Evolutionary conservation across 2,888 invertebrate species (phyloP).

Genomic region (Drosophila tripunctata): DNA sequence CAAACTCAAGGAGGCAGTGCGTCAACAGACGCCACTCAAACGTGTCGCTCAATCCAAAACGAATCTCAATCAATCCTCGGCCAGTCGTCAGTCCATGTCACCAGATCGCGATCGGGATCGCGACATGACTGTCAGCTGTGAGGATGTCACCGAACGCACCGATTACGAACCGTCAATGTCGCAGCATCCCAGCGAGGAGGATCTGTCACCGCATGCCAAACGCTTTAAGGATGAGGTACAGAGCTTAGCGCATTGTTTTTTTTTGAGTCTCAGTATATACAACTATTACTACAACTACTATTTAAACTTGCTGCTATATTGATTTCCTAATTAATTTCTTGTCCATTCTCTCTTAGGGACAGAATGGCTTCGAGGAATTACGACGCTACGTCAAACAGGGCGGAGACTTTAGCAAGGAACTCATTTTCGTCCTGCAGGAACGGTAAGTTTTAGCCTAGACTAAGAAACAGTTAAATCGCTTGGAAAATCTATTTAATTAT

Average conservation of each 20-base stretch:
- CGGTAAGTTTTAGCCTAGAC: conserved; percentile 90
- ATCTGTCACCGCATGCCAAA: conserved; percentile 76
- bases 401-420: conserved; percentile 96
- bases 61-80: conserved; percentile 67
- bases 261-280: conserved; percentile 1
- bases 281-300: not conserved
- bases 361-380: conserved; percentile 96
- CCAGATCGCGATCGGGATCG: conserved; percentile 43
- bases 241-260: conserved; percentile 40
- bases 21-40: conserved; percentile 82
- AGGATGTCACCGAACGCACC: conserved; percentile 69
- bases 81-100: conserved; percentile 54
- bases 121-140: conserved; percentile 60
- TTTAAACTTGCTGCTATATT: not conserved
- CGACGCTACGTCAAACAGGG: conserved; percentile 96
- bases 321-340: not conserved
- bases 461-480: not conserved
- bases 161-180: conserved; percentile 69
- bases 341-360: conserved; percentile 86
- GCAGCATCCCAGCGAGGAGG: conserved; percentile 69
- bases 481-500: too few species aligned
- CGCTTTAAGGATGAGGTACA: conserved; percentile 78
- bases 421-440: conserved; percentile 94
- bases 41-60: conserved; percentile 76
- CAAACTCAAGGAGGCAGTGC: conserved; percentile 82